Base-by-base conservation (phyloP, 2,113 vertebrate genomes). In the Pedetes capensis region DNA sequence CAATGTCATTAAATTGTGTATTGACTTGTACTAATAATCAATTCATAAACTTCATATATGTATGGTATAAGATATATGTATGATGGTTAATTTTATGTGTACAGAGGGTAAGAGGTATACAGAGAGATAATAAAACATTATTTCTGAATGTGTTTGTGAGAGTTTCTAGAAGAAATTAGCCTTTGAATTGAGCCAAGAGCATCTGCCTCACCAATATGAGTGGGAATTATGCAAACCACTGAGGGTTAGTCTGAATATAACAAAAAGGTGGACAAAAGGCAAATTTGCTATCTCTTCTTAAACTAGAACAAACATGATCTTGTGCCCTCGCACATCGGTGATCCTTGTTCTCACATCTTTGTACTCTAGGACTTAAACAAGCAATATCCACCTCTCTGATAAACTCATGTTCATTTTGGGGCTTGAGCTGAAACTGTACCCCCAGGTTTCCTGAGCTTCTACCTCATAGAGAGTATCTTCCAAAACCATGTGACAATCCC, bases 31-130 rank as follows among this genome's bases (percentile, higher is more conserved):
- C 8, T 53, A 71, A 72, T 37, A 66, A 2, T 83, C 66, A 88
- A 87, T 84, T 91, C 34, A 75, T 29, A 89, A 91, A 55, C 8
- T 25, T 74, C n/a, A 69, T 11, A n/a, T n/a, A n/a, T n/a, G n/a
- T n/a, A 1, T 47, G 17, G 2, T 71, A 66, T 55, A 42, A 82
- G 22, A 71, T 61, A 64, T 55, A 59, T 49, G 12, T 71, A 18
- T 47, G 8, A 18, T 55, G 4, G 12, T 27, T 87, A 75, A 81
- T 61, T 86, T 82, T 76, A 17, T 25, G 1, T 51, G 29, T 53
- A 49, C 14, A 39, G 18, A n/a, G 27, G 8, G 23, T 71, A 61
- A 39, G n/a, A 13, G 57, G 68, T 22, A 4, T 10, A 34, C 55
- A 68, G 25, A 59, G 8, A 83, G 12, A 20, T 57, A 3, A 83